Percentiles rank a stretch among this genome's conserved stretches.
phyloP scores from a whole-genome alignment of 2,888 invertebrate species.

The Vannuccia rotundouncinata region DNA sequence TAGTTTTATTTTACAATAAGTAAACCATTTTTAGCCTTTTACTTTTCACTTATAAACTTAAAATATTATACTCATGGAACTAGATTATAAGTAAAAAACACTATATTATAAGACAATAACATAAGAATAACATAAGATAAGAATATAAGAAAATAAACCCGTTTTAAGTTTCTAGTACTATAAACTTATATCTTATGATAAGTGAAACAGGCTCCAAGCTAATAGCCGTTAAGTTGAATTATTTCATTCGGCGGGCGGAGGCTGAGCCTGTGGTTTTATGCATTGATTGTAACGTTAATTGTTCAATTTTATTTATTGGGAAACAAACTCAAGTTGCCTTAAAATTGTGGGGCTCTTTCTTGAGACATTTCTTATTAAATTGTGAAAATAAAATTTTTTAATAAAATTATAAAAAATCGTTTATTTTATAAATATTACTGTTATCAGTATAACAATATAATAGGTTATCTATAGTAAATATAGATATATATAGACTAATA shows the following conservation, averaged over 20 bases:
- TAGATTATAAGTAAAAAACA: too few relatives aligned
- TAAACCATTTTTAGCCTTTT: too few relatives aligned
- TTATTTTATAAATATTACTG: background rate
- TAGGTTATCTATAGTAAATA: background rate
- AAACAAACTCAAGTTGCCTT: background rate
- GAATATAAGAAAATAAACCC: too few relatives aligned
- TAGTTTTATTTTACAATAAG: too few relatives aligned
- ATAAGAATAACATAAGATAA: too few relatives aligned
- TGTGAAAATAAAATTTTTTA: background rate
- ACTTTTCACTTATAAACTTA: too few relatives aligned
- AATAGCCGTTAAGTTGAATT: background rate
- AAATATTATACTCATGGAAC: too few relatives aligned
- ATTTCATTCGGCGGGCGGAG: background rate
- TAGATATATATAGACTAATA: too few relatives aligned
- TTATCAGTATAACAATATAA: background rate
- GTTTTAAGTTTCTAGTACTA: too few relatives aligned
- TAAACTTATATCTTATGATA: too few relatives aligned
- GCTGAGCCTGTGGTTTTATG: background rate
- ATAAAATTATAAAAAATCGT: background rate
- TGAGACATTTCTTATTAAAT: background rate
- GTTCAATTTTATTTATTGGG: background rate
- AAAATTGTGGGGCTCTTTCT: background rate
- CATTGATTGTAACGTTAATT: background rate
- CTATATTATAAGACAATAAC: too few relatives aligned
- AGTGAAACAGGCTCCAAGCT: too few relatives aligned